A percentile compares a stretch with the other conserved stretches of the same genome.
These are phyloP conservation scores for Lepidurus arcticus DNA, from an alignment of 1,140 invertebrate genomes.

Conservation along the genomic window DNA sequence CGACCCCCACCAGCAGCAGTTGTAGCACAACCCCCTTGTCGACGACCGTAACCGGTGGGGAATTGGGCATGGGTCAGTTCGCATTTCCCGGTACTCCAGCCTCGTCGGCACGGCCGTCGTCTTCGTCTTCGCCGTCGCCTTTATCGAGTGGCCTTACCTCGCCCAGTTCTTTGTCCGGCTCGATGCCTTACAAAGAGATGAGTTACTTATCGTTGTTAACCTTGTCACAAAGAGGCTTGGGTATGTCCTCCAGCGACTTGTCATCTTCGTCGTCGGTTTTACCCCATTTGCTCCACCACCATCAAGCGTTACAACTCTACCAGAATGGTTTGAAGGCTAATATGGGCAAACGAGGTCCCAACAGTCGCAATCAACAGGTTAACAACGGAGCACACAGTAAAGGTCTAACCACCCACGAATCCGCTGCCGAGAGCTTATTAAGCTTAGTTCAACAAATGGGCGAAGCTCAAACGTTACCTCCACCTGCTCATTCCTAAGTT, in stretches of 20 bases:
- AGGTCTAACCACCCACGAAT: constrained; percentile 24
- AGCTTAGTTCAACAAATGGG: constrained; percentile 37
- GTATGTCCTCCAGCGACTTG: constrained; percentile 14
- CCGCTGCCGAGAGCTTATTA: constrained; percentile 34
- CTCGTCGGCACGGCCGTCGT: constrained; percentile 24
- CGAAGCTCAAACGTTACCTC: constrained; percentile 28
- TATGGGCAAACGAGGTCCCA: background rate
- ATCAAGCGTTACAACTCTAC: constrained; percentile 25
- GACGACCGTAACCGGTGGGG: background rate
- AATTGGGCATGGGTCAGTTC: constrained; percentile 33
- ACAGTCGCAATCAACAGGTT: background rate
- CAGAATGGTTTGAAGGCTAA: constrained; percentile 9
- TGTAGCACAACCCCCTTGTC: constrained; percentile 12
- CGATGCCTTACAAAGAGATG: constrained; percentile 34
- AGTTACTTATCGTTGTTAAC: constrained; percentile 35
- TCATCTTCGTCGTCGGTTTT: constrained; percentile 26
- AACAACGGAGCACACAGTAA: constrained; percentile 20
- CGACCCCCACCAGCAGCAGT: constrained; percentile 25
- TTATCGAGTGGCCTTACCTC: constrained; percentile 13
- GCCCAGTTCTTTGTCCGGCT: constrained; percentile 5
- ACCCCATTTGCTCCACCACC: constrained; percentile 13
- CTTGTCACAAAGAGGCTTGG: constrained; percentile 30
- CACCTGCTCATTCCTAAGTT: constrained; percentile 4
- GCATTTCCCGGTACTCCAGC: constrained; percentile 31
- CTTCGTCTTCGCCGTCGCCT: constrained; percentile 21